Percentiles rank a stretch among this genome's conserved stretches.
phyloP scores from a whole-genome alignment of 1,140 invertebrate genomes.

The Plectrocnemia conspersa region DNA sequence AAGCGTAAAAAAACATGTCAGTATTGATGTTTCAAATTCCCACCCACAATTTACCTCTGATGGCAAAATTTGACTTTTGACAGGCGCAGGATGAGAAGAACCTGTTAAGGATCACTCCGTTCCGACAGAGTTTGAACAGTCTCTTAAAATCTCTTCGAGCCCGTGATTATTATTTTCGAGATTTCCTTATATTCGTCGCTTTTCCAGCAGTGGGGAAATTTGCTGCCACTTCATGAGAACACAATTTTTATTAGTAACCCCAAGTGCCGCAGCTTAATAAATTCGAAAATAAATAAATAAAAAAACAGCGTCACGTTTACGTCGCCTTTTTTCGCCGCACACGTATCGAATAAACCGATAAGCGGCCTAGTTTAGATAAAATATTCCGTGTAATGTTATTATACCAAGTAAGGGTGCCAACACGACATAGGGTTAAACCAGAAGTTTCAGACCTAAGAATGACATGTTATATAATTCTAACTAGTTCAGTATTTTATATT shows the following conservation, averaged over 20 bases:
- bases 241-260: too few relatives aligned
- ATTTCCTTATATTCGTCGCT: neutral
- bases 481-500: too few relatives aligned
- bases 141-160: neutral
- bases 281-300: too few relatives aligned
- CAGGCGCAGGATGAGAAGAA: neutral
- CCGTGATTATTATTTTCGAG: constrained; percentile 6
- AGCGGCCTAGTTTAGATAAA: constrained; percentile 1
- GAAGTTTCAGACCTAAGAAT: neutral
- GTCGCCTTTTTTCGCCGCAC: constrained; percentile 1
- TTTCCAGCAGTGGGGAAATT: too few relatives aligned
- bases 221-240: too few relatives aligned
- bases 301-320: too few relatives aligned
- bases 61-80: constrained; percentile 6
- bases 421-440: constrained; percentile 3
- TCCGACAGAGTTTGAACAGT: neutral
- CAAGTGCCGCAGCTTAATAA: too few relatives aligned
- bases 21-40: too few relatives aligned
- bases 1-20: too few relatives aligned
- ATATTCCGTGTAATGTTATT: constrained; percentile 1
- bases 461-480: constrained; percentile 10
- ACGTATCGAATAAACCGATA: constrained; percentile 4
- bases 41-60: too few relatives aligned
- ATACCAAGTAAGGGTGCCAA: constrained; percentile 2
- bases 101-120: neutral